Base-by-base conservation (phyloP, 2,797 vertebrate species). In the Sebastes matsubarae region DNA sequence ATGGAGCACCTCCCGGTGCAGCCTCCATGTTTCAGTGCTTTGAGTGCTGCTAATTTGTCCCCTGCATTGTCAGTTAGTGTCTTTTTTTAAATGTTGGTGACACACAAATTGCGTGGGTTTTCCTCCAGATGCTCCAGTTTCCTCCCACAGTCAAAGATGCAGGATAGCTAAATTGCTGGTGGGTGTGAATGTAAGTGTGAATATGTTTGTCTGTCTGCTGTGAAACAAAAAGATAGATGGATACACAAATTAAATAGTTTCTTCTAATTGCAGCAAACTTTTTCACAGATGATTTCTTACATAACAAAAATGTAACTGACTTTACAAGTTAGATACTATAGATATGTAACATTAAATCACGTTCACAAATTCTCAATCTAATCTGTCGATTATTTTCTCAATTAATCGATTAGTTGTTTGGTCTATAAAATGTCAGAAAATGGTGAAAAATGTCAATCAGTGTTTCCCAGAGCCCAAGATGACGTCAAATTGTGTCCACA, bases 1-100 rank as follows among this genome's bases (percentile, higher is more conserved):
- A 75, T 13, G 55, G 57, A 50, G 68, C 72, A 57, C 55, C 80
- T 87, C 75, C 75, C 65, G 79, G 60, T 58, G 58, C 38, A 64
- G 68, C 34, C 50, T 72, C 59, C 18, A 38, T 79, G 69, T 82
- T 89, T 78, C 72, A 52, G 1, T 64, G 70, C 71, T 76, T 82
- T 68, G 64, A 87, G 42, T 27, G 63, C 58, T 65, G 50, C 77
- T 88, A 85, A 87, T 87, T 86, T 85, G 70, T 81, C 77, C 64
- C 58, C 69, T 8, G 60, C 70, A 75, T 70, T 79, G 84, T 82
- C 83, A 80, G 69, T 79, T 54, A 60, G 59, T 55, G 73, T 79
- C 81, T 76, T 55, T 50, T 50, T 83, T 72, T 61, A 71, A 87
- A 82, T 84, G 52, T 24, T 66, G 57, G 55, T 57, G 81, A 69